Evolutionary conservation across 2,888 invertebrate genomes (phyloP).

Genomic region (Clitarchus hookeri): DNA sequence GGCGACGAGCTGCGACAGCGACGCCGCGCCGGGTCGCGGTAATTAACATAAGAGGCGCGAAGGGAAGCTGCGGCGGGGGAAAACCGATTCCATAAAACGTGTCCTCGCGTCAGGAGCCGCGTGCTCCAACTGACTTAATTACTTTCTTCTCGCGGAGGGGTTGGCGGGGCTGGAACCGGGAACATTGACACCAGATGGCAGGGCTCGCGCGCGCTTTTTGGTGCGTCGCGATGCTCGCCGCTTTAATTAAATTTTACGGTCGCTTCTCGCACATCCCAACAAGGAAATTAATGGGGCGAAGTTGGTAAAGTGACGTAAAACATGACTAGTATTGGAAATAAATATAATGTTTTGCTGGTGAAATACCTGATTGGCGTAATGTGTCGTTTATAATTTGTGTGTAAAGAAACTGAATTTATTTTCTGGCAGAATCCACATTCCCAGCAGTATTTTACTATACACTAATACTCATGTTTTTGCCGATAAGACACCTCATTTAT

Average conservation of each 20-base stretch:
- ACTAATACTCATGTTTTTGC: too few species aligned
- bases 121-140: not conserved
- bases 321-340: not conserved
- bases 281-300: not conserved
- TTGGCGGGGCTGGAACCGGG: not conserved
- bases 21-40: not conserved
- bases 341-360: not conserved
- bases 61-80: not conserved
- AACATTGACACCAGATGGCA: conserved; percentile 6
- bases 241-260: not conserved
- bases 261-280: not conserved
- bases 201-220: not conserved
- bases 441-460: too few species aligned
- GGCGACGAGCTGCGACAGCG: too few species aligned
- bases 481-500: too few species aligned
- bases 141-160: not conserved
- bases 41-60: not conserved
- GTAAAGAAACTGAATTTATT: too few species aligned
- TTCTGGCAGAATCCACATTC: too few species aligned
- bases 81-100: conserved; percentile 9
- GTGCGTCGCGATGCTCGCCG: not conserved
- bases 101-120: not conserved
- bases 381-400: too few species aligned
- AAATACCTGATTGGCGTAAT: too few species aligned
- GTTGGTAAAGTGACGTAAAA: not conserved